Base-by-base conservation (phyloP, 2,797 vertebrate species). In the Gallirallus australis region DNA sequence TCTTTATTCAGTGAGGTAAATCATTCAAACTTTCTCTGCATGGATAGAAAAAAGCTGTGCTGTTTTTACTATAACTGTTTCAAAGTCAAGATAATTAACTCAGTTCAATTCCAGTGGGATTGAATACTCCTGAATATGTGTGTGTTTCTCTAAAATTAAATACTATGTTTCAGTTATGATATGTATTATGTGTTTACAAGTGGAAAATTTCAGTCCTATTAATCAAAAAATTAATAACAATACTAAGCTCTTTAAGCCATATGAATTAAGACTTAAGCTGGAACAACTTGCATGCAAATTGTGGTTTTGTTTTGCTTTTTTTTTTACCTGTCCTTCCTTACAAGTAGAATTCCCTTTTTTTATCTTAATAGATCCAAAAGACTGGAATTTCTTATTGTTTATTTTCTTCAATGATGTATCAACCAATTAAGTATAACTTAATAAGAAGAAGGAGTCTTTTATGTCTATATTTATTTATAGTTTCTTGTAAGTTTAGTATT, bases 321-420 rank as follows among this genome's bases (percentile, higher is more conserved):
- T 60, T 85, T 68, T 59, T 60, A 57, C 53, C 59, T 61, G n/a
- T 70, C 33, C 31, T 77, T 68, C 70, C 50, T 86, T 65, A 78
- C 20, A 82, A 80, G 50, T 75, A 16, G 12, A 81, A 59, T 76
- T 66, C 35, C 13, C 6, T 27, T 68, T 64, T 75, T 81, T 31
- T 52, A 9, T 37, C 42, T 19, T 30, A 30, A 33, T 68, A 23
- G 28, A 60, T 45, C 45, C 24, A 66, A 69, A 28, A 40, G 21
- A n/a, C 39, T 84, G 69, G 25, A 77, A 73, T 92, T 92, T 96
- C 15, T 19, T 59, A 53, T 86, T 57, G 35, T 84, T 94, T 84
- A 39, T 84, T 91, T 63, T 92, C 39, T 92, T 92, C 61, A 24
- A 61, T 71, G 45, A 82, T 80, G 8, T 89, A 75, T 75, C 59